A percentile compares a stretch with the other conserved stretches of the same genome.
These are phyloP conservation scores for Phataginus tricuspis DNA, from an alignment of 2,797 vertebrate genomes.

Conservation along the genomic window DNA sequence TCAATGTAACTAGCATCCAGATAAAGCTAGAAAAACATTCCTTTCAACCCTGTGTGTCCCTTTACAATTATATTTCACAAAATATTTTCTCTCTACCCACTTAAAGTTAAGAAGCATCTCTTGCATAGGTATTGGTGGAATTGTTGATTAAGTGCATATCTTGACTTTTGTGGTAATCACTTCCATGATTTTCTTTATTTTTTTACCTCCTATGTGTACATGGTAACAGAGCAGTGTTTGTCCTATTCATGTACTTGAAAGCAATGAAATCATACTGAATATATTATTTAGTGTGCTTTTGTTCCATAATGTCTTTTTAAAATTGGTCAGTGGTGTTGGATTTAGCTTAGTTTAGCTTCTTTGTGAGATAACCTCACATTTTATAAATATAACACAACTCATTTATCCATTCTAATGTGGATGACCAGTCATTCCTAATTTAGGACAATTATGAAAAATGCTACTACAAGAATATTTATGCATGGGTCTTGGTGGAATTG, in stretches of 20 bases:
- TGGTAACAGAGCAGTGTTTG: not conserved
- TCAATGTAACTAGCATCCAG: not conserved
- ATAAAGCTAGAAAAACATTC: not conserved
- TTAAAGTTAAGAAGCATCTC: not conserved
- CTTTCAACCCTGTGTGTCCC: accelerated
- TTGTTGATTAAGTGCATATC: too few species aligned
- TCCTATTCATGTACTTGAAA: not conserved
- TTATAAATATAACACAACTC: not conserved
- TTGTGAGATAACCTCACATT: not conserved
- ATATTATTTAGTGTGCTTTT: not conserved
- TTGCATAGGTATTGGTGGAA: too few species aligned
- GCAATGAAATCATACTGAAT: not conserved
- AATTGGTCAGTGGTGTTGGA: not conserved
- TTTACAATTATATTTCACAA: not conserved
- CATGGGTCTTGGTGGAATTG: not conserved
- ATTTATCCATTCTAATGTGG: not conserved
- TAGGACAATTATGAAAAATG: not conserved
- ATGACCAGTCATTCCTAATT: not conserved
- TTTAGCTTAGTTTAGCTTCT: not conserved
- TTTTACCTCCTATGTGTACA: not conserved
- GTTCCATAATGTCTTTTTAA: not conserved
- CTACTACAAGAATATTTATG: not conserved
- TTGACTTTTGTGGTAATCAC: not conserved
- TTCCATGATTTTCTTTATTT: not conserved
- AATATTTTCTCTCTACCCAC: not conserved